Base-by-base conservation (phyloP, 2,797 vertebrate genomes). In the Echiichthys vipera region DNA sequence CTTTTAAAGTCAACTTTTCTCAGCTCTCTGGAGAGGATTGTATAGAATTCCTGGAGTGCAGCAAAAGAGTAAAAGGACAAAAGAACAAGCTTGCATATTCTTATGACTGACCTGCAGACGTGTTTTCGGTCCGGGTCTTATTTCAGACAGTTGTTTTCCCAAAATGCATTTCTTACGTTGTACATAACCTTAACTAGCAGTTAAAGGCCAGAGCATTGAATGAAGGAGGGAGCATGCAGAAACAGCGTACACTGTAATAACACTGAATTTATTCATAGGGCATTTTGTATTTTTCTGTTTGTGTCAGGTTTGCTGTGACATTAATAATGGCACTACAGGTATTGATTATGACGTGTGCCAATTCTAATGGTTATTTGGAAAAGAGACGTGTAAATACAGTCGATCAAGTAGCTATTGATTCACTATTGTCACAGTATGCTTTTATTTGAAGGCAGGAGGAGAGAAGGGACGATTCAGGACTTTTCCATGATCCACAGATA, bases 401-500 rank as follows among this genome's bases (percentile, higher is more conserved):
- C 80, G 80, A 84, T 88, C 80, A 80, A 89, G 89, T 91, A 88
- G 92, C 90, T 88, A 87, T 85, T 58, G 87, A 90, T 79, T 90
- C 88, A 89, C 88, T 90, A 73, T 91, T 87, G 89, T 91, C 90
- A 90, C 91, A 77, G 91, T 82, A 83, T 84, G 88, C 88, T 92
- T 91, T 91, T 92, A 80, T 92, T 88, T 84, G 88, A 92, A 91
- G 91, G 91, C 91, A 91, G 87, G 90, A 93, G 88, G 80, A 90
- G 89, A 90, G 90, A 92, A 91, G 92, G 88, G 89, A 92, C 83
- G 91, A 92, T 93, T 94, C 90, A 92, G 92, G 91, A 95, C 89
- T 91, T 93, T 92, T 92, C 91, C 91, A 93, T 93, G 91, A 93
- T 93, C 92, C 90, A 93, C 91, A 93, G 91, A 92, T 95, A 93